phyloP scores from a whole-genome alignment of 2,888 invertebrate genomes.

The Brachypterus glaber region DNA sequence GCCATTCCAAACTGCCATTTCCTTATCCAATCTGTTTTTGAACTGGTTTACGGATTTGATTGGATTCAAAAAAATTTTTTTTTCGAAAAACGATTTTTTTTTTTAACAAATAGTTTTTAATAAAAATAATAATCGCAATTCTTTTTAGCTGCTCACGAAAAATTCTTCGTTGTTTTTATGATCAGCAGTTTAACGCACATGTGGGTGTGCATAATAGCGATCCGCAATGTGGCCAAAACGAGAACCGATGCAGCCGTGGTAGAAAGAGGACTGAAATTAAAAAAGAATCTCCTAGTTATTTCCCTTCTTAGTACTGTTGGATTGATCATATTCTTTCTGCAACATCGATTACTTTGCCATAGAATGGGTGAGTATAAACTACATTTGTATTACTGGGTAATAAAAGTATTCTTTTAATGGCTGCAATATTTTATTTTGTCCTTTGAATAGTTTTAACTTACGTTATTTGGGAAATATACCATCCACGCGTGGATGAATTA shows the following conservation, averaged over 20 bases:
- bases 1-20: too few relatives aligned
- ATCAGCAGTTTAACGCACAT: slow-evolving; percentile 74
- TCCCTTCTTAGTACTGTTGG: slow-evolving; percentile 74
- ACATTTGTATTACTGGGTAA: too few relatives aligned
- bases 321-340: slow-evolving; percentile 77
- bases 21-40: too few relatives aligned
- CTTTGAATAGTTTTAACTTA: too few relatives aligned
- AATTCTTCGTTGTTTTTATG: slow-evolving; percentile 88
- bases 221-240: slow-evolving; percentile 31
- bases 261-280: slow-evolving; percentile 39
- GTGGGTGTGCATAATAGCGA: slow-evolving; percentile 59
- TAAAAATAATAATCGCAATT: too few relatives aligned
- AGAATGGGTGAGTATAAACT: slow-evolving; percentile 82
- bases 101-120: neutral
- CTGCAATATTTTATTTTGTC: too few relatives aligned
- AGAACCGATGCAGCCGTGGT: slow-evolving; percentile 27
- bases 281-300: slow-evolving; percentile 64
- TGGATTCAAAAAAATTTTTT: too few relatives aligned
- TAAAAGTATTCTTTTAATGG: too few relatives aligned
- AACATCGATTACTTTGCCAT: slow-evolving; percentile 81
- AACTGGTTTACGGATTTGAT: too few relatives aligned
- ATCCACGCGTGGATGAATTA: too few relatives aligned
- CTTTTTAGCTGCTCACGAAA: slow-evolving; percentile 76
- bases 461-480: too few relatives aligned
- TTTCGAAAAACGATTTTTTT: too few relatives aligned